These are phyloP conservation scores for Eupithecia abbreviata DNA, from an alignment of 2,888 invertebrate genomes.

Conservation along the genomic window DNA sequence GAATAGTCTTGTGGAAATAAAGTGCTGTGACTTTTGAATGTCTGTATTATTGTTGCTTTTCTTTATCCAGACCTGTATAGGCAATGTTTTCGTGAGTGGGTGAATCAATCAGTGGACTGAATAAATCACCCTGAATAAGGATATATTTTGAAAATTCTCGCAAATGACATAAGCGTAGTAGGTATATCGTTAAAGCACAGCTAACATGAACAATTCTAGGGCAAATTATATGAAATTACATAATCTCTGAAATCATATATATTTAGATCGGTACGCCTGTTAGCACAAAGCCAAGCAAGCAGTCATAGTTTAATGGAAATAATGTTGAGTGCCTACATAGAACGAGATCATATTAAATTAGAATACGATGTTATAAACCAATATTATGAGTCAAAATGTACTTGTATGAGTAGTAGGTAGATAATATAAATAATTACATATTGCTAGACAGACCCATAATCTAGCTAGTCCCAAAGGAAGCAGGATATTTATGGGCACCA, in stretches of 20 bases:
- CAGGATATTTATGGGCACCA: not conserved
- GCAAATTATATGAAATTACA: no score
- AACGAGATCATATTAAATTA: not conserved
- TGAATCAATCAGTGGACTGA: no score
- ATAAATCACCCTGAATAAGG: no score
- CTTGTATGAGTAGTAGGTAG: not conserved
- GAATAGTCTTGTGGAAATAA: not conserved
- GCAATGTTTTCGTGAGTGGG: no score
- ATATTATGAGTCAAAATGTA: not conserved
- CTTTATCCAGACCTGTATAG: not conserved
- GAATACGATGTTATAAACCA: not conserved
- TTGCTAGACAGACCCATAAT: not conserved
- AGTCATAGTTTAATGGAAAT: no score
- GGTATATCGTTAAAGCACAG: not conserved
- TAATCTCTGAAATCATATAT: no score
- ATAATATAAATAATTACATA: not conserved
- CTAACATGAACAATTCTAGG: no score
- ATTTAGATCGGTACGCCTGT: no score
- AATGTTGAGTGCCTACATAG: not conserved
- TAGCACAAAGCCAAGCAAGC: no score
- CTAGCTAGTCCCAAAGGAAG: not conserved
- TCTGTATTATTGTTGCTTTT: not conserved
- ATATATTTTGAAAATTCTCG: not conserved
- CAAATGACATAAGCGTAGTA: not conserved
- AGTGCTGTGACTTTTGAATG: not conserved